phyloP scores from a whole-genome alignment of 1,140 invertebrate genomes.

The Augochlora pura region DNA sequence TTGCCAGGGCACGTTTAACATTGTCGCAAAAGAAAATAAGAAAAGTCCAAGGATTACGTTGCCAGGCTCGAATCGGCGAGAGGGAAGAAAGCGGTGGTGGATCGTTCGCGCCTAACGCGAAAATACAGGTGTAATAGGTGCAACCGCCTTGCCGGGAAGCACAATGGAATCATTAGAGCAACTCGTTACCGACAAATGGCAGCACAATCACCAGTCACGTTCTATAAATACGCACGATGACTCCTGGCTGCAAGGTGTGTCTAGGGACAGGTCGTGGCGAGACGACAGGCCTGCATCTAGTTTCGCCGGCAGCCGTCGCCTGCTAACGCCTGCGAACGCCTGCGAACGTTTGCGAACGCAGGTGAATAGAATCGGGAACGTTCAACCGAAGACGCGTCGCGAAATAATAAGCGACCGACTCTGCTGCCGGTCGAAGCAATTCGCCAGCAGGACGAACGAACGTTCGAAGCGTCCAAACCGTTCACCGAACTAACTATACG shows the following conservation, averaged over 20 bases:
- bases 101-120: background rate
- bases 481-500: background rate
- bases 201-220: slow-evolving; percentile 67
- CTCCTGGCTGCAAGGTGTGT: slow-evolving; percentile 58
- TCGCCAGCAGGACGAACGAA: too few species aligned
- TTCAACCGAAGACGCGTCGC: slow-evolving; percentile 1
- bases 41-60: too few species aligned
- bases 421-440: too few species aligned
- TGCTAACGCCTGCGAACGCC: too few species aligned
- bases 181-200: slow-evolving; percentile 60
- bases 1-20: too few species aligned
- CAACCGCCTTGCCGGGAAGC: slow-evolving; percentile 34
- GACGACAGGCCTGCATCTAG: slow-evolving; percentile 40
- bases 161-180: slow-evolving; percentile 66
- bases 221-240: slow-evolving; percentile 69
- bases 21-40: too few species aligned
- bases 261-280: slow-evolving; percentile 42
- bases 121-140: slow-evolving; percentile 55
- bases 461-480: too few species aligned
- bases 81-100: background rate
- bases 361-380: slow-evolving; percentile 7
- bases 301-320: background rate
- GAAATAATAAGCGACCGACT: background rate
- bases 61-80: too few species aligned
- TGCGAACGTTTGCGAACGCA: too few species aligned